phyloP scores from a whole-genome alignment of 2,888 invertebrate genomes.

The Yponomeuta malinellus region DNA sequence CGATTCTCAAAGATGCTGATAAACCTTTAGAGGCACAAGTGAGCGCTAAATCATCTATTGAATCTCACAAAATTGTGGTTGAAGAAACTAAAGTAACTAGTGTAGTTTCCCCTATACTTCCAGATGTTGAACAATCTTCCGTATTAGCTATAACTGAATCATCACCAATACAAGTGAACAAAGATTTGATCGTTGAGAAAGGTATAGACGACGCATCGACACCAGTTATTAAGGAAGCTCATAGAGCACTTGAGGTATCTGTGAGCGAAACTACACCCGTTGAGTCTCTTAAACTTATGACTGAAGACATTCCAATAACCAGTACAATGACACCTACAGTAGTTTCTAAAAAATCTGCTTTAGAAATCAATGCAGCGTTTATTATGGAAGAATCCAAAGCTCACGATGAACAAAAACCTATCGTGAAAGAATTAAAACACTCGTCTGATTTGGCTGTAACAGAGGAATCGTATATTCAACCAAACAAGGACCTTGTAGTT shows the following conservation, averaged over 20 bases:
- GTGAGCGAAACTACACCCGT: neutral
- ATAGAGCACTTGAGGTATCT: neutral
- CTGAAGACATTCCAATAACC: neutral
- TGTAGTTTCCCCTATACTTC: neutral
- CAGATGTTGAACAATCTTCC: neutral
- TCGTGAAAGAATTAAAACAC: neutral
- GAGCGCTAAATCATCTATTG: neutral
- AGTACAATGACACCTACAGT: neutral
- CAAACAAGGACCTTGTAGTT: neutral
- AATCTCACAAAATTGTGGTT: neutral
- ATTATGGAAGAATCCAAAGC: neutral
- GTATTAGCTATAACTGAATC: neutral
- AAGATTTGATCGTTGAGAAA: neutral
- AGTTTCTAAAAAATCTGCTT: neutral
- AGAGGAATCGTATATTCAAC: neutral
- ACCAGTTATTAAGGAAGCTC: neutral
- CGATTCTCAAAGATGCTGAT: neutral
- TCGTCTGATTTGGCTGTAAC: neutral
- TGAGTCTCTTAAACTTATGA: neutral
- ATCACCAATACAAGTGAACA: slow-evolving; percentile 17
- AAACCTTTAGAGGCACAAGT: neutral
- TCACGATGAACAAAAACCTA: neutral
- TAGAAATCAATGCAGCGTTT: neutral
- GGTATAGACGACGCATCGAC: neutral
- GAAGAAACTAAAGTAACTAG: neutral